Evolutionary conservation across 1,140 invertebrate species (phyloP), one percentile per base, ranked within the genome.

Genomic region (Zaprionus nigranus): DNA sequence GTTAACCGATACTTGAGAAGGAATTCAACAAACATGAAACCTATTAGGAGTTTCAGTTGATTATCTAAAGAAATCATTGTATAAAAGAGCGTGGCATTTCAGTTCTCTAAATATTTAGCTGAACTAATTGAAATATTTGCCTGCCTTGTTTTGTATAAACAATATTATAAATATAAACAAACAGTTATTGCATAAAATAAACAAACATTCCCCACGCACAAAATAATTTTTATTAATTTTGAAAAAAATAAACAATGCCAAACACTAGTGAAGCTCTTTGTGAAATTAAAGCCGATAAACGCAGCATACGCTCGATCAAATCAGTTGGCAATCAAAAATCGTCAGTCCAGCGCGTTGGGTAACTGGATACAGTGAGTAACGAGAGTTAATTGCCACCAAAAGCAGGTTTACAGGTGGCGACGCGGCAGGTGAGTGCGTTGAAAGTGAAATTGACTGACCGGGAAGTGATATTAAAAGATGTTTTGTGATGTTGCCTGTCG

Each of bases 381-480:
- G 58, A 70, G 74, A 83, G 73, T 36, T 43, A 71, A 85, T 84
- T 81, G 70, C 70, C 70, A 81, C 66, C 62, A 34, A 84, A 74
- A 87, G 84, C 83, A 84, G 83, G 83, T 88, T 87, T 88, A 30
- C 24, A 69, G 59, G 57, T 24, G 30, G 51, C 24, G 30, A 38
- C 75, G 75, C 62, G 64, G 20, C 64, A 80, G 81, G 71, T 81
- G 75, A 81, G 75, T 77, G 57, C 72, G 69, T 73, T 79, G 78
- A 87, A 87, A 88, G 81, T 88, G 84, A 87, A 87, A 88, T 81
- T 90, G 46, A 84, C 49, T 79, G 62, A 81, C 56, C 80, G 81
- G 81, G 81, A 83, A 83, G 79, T 54, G 74, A 61, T 69, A 75
- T 72, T 69, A 80, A 76, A 75, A 87, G 78, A 88, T 88, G 81